These are phyloP conservation scores for Netelia fuscicornis DNA, from an alignment of 2,888 invertebrate species.

Conservation along the genomic window DNA sequence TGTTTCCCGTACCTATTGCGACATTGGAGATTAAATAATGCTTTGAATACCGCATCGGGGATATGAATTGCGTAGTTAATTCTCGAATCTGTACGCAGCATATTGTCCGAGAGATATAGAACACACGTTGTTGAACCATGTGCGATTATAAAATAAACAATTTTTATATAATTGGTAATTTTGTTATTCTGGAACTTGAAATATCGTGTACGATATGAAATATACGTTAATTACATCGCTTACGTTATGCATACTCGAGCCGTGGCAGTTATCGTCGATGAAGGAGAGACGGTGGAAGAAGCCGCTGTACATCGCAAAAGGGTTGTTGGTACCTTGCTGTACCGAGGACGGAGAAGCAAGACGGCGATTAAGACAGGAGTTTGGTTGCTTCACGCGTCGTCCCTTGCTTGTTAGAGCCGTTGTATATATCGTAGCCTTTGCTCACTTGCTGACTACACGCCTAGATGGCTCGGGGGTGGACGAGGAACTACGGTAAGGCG, in stretches of 20 bases:
- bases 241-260: not conserved
- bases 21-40: not conserved
- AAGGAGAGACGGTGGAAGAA: slow-evolving; percentile 51
- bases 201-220: no score
- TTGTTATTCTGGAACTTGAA: no score
- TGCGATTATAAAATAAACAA: not conserved
- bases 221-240: not conserved
- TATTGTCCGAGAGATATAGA: not conserved
- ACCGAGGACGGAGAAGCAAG: slow-evolving; percentile 73
- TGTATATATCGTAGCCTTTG: slow-evolving; percentile 24
- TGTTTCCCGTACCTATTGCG: not conserved
- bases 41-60: not conserved
- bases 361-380: slow-evolving; percentile 74
- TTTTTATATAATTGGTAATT: no score
- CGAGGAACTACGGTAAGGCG: slow-evolving; percentile 49
- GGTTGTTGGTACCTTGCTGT: slow-evolving; percentile 73
- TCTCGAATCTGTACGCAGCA: not conserved
- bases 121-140: not conserved
- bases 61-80: not conserved
- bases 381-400: slow-evolving; percentile 50
- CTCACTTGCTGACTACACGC: slow-evolving; percentile 55
- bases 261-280: slow-evolving; percentile 42
- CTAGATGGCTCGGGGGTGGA: slow-evolving; percentile 58
- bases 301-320: slow-evolving; percentile 54
- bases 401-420: slow-evolving; percentile 47